Conservation (phyloP, 2,113 vertebrate species). For the Oryzias celebensis region DNA sequence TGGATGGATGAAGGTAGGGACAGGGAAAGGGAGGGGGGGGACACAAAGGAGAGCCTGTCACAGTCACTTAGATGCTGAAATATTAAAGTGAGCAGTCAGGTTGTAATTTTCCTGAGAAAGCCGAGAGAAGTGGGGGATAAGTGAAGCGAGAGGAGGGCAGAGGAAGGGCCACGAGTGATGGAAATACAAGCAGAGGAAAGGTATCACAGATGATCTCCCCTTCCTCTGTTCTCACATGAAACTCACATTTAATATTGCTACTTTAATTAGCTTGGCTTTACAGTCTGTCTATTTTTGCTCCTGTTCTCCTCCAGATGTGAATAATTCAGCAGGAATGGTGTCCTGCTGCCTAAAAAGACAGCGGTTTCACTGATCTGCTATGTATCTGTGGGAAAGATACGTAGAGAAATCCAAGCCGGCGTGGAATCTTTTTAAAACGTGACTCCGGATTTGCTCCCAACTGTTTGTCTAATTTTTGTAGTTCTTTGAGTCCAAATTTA, state of each 20-base stretch:
- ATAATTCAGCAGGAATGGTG: slow-evolving; percentile 72
- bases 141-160: slow-evolving; percentile 53
- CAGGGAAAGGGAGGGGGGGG: slow-evolving; percentile 36
- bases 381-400: slow-evolving; percentile 37
- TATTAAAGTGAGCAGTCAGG: slow-evolving; percentile 82
- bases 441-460: not conserved
- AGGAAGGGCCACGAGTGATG: slow-evolving; percentile 35
- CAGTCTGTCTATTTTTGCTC: slow-evolving; percentile 46
- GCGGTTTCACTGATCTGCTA: slow-evolving; percentile 57
- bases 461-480: too few species aligned
- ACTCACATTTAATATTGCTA: slow-evolving; percentile 72
- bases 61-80: slow-evolving; percentile 80
- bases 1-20: slow-evolving; percentile 43
- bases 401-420: slow-evolving; percentile 4
- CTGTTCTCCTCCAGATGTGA: slow-evolving; percentile 58
- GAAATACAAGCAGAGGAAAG: slow-evolving; percentile 59
- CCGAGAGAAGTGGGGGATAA: slow-evolving; percentile 65
- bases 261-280: slow-evolving; percentile 71
- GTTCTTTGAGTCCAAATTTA: too few species aligned
- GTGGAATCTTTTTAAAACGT: slow-evolving; percentile 1
- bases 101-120: slow-evolving; percentile 82
- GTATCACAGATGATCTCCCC: slow-evolving; percentile 74
- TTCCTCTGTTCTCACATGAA: slow-evolving; percentile 57
- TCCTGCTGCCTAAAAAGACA: slow-evolving; percentile 56
- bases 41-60: slow-evolving; percentile 80